phyloP scores from a whole-genome alignment of 2,113 vertebrate species.

The Hippocampus barbouri region DNA sequence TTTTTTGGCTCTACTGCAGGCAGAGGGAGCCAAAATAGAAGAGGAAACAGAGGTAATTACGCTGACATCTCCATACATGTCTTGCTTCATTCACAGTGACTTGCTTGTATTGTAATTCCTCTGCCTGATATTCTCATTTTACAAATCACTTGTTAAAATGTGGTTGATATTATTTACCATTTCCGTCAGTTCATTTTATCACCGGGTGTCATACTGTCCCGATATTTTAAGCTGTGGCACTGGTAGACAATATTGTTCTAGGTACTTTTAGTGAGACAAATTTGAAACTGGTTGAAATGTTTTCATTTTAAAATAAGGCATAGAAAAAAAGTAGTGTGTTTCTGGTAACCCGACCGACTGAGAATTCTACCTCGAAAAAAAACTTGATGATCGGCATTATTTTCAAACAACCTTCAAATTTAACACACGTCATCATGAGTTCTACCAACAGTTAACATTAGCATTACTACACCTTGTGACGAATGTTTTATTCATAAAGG shows the following conservation, averaged over 20 bases:
- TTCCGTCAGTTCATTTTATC: background rate
- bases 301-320: background rate
- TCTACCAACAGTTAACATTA: too few relatives aligned
- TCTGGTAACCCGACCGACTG: too few relatives aligned
- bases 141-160: background rate
- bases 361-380: too few relatives aligned
- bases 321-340: too few relatives aligned
- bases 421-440: too few relatives aligned
- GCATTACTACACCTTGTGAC: too few relatives aligned
- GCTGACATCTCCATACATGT: background rate
- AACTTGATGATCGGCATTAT: too few relatives aligned
- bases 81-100: background rate
- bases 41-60: conserved; percentile 91
- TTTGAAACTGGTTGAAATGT: too few relatives aligned
- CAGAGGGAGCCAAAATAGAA: conserved; percentile 95
- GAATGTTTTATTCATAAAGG: too few relatives aligned
- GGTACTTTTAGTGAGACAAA: too few relatives aligned
- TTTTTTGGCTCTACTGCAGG: conserved; percentile 87
- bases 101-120: background rate
- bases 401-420: too few relatives aligned
- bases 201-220: background rate
- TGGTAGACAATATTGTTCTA: too few relatives aligned
- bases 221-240: background rate
- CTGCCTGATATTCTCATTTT: background rate
- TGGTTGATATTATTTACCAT: background rate